Conservation (phyloP, 2,888 invertebrate species). For the Thereva unica region DNA sequence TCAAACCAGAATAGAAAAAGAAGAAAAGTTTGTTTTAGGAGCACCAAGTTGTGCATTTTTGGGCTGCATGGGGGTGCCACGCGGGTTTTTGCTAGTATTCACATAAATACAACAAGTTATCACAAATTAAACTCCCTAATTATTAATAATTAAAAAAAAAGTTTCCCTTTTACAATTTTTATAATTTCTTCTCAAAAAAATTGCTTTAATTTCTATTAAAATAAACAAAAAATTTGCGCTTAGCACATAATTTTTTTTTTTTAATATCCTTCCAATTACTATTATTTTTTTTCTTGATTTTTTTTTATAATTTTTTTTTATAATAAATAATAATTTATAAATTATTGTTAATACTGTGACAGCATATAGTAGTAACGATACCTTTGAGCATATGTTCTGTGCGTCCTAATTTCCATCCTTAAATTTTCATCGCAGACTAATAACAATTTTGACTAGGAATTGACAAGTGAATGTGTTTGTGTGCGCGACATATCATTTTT, state of each 20-base stretch:
- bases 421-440: constrained; percentile 21
- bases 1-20: too few relatives aligned
- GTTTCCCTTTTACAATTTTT: too few relatives aligned
- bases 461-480: constrained; percentile 24
- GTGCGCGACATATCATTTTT: constrained; percentile 46
- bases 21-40: too few relatives aligned
- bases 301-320: not conserved
- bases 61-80: too few relatives aligned
- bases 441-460: constrained; percentile 34
- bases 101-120: too few relatives aligned
- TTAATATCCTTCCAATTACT: not conserved
- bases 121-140: too few relatives aligned
- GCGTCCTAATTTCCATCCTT: not conserved
- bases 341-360: constrained; percentile 39
- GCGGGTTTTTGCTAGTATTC: too few relatives aligned
- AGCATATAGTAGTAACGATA: constrained; percentile 15
- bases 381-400: constrained; percentile 21
- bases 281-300: not conserved
- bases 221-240: not conserved
- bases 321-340: constrained; percentile 39
- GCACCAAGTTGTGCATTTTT: too few relatives aligned
- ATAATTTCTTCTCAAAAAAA: too few relatives aligned
- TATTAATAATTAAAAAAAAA: too few relatives aligned
- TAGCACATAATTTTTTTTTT: not conserved
- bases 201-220: not conserved